Conservation (phyloP, 2,888 invertebrate species). For the Coelinius sp. region DNA sequence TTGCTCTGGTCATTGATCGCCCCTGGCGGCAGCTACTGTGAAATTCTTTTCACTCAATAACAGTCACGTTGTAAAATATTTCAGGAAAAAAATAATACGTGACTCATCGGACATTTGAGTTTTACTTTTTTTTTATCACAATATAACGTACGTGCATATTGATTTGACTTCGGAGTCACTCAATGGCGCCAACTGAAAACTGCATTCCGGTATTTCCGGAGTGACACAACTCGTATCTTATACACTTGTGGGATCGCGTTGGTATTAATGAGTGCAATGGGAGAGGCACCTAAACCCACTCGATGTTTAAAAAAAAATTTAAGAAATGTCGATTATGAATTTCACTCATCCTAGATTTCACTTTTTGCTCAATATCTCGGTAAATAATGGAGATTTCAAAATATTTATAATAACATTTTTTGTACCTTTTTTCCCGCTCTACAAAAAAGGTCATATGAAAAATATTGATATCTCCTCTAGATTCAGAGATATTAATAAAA, state of each 20-base stretch:
- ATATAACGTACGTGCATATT: constrained; percentile 13
- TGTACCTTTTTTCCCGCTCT: too few relatives aligned
- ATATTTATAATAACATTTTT: too few relatives aligned
- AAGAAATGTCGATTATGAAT: not conserved
- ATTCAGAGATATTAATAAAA: too few relatives aligned
- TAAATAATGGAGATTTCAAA: too few relatives aligned
- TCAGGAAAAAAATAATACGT: not conserved
- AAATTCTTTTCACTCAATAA: not conserved
- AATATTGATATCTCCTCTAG: too few relatives aligned
- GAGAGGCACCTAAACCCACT: not conserved
- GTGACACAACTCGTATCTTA: constrained; percentile 3
- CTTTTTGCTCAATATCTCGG: too few relatives aligned
- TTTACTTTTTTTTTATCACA: not conserved
- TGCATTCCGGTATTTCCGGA: constrained; percentile 16
- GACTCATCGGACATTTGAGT: not conserved
- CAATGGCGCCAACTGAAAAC: constrained; percentile 14
- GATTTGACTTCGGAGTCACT: not conserved
- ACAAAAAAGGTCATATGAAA: too few relatives aligned
- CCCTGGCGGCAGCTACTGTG: not conserved
- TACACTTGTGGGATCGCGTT: not conserved
- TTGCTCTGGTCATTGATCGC: not conserved
- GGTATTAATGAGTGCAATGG: not conserved
- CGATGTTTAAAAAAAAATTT: not conserved
- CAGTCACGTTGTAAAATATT: constrained; percentile 1
- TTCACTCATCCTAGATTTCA: too few relatives aligned